Conservation (phyloP, 92 coral and sea anemone species). For the Phenganax marumi region DNA sequence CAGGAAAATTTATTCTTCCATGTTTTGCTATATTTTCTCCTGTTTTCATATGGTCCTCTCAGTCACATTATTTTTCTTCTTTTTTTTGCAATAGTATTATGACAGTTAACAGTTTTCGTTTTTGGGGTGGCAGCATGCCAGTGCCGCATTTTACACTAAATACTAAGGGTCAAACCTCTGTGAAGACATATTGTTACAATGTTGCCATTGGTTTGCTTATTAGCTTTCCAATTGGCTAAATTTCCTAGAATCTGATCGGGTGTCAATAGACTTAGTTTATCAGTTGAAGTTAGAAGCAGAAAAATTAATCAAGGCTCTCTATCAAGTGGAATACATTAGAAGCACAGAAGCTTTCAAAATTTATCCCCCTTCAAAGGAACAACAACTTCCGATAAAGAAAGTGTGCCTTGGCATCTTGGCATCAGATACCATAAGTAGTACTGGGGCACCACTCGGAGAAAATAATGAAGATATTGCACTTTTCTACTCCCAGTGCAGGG, state of each 20-base stretch:
- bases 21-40: too few relatives aligned
- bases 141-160: too few relatives aligned
- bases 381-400: not conserved
- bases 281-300: conserved; percentile 1
- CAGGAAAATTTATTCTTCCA: conserved; percentile 40
- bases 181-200: too few relatives aligned
- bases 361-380: not conserved
- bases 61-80: too few relatives aligned
- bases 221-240: not conserved
- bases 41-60: not conserved
- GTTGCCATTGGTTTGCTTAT: too few relatives aligned
- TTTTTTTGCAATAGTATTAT: too few relatives aligned
- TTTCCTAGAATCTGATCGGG: too few relatives aligned
- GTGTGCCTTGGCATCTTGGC: conserved; percentile 16
- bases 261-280: not conserved
- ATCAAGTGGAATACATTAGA: not conserved
- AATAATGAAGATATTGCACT: not conserved
- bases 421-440: not conserved
- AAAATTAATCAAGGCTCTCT: conserved; percentile 17
- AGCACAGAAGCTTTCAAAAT: conserved; percentile 7
- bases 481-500: conserved; percentile 5
- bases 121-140: too few relatives aligned
- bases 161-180: too few relatives aligned
- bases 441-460: not conserved
- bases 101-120: too few relatives aligned